A percentile compares a stretch with the other conserved stretches of the same genome.
phyloP scores from a whole-genome alignment of 2,113 vertebrate species.

The Thomomys bottae region DNA sequence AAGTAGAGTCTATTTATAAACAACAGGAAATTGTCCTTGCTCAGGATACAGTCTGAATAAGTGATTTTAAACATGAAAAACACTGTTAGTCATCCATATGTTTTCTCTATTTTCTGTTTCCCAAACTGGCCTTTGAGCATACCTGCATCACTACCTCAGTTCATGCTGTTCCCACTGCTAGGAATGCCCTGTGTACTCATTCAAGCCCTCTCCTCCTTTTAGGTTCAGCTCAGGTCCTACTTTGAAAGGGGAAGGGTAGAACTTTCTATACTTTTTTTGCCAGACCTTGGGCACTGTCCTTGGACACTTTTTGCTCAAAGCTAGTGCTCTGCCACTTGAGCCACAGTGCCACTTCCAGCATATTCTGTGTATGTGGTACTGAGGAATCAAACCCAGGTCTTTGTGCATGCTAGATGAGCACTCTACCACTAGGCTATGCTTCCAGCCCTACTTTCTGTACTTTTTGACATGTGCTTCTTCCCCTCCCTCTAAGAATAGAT shows the following conservation, averaged over 20 bases:
- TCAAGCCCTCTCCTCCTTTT: background rate
- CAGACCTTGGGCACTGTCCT: too few relatives aligned
- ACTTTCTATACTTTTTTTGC: background rate
- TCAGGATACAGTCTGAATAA: conserved; percentile 84
- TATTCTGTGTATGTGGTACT: too few relatives aligned
- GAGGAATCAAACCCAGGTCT: too few relatives aligned
- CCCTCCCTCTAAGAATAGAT: too few relatives aligned
- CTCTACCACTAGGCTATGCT: too few relatives aligned
- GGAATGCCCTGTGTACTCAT: background rate
- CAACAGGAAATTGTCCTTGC: conserved; percentile 80
- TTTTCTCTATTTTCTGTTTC: conserved; percentile 64
- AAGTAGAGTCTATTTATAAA: conserved; percentile 81
- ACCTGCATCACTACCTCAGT: background rate
- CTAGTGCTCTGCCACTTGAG: too few relatives aligned
- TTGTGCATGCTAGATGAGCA: too few relatives aligned
- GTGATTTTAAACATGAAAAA: conserved; percentile 74
- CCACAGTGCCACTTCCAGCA: too few relatives aligned
- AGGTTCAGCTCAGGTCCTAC: background rate
- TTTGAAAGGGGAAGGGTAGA: background rate
- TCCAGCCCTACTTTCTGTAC: too few relatives aligned
- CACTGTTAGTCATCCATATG: conserved; percentile 40
- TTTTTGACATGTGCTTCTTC: too few relatives aligned
- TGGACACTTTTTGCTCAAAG: too few relatives aligned
- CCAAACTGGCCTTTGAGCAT: background rate
- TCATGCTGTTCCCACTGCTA: background rate